phyloP scores from a whole-genome alignment of 2,113 vertebrate genomes.

The Saguinus midas region DNA sequence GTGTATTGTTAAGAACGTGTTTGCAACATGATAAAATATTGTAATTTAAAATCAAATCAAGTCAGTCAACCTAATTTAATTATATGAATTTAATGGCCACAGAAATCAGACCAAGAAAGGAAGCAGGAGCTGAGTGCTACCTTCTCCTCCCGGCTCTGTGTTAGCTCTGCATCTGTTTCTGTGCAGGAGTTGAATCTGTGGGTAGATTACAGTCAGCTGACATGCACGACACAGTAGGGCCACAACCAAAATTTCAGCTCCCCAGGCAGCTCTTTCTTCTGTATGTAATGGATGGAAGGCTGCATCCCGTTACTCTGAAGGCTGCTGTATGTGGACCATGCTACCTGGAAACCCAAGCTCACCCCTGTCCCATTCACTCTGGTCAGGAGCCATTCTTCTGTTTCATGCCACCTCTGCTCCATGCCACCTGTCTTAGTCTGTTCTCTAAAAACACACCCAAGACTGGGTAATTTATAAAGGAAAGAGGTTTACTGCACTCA shows the following conservation, averaged over 20 bases:
- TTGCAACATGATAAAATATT: background rate
- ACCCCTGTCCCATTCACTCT: background rate
- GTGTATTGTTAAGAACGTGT: constrained; percentile 38
- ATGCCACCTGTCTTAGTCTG: too few species aligned
- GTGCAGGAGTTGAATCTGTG: too few species aligned
- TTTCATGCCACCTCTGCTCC: accelerated
- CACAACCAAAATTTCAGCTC: accelerated
- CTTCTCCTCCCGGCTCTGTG: too few species aligned
- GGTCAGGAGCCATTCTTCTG: background rate
- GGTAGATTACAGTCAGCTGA: too few species aligned
- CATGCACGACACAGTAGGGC: accelerated
- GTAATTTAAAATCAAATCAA: background rate
- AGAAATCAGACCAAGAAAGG: background rate
- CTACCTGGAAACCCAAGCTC: background rate
- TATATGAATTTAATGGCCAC: background rate
- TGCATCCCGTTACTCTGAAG: background rate
- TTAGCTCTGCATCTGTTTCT: too few species aligned
- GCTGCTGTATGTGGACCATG: accelerated
- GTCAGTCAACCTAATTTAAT: background rate
- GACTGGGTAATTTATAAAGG: too few species aligned
- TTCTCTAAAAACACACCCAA: too few species aligned
- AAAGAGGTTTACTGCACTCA: too few species aligned
- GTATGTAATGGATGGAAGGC: accelerated
- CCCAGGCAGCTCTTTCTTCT: background rate
- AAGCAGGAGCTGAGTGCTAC: background rate